A percentile compares a stretch with the other conserved stretches of the same genome.
These are phyloP conservation scores for Neolamprologus toae DNA, from an alignment of 2,113 vertebrate species.

Conservation along the genomic window DNA sequence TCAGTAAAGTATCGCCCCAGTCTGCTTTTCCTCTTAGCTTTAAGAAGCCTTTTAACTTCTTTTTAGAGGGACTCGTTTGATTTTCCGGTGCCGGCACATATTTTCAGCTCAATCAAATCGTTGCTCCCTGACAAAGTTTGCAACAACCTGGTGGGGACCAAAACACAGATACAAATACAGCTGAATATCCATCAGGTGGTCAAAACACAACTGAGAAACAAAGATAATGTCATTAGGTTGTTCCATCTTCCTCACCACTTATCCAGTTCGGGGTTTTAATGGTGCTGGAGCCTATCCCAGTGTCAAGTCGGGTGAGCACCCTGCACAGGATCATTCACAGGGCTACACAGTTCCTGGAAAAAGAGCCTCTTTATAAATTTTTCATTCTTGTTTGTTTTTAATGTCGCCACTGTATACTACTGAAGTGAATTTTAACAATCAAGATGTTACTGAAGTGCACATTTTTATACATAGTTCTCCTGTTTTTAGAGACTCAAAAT, in stretches of 20 bases:
- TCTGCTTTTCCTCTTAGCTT: not conserved
- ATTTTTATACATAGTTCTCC: not conserved
- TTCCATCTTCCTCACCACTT: not conserved
- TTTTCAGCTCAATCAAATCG: not conserved
- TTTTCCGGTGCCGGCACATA: not conserved
- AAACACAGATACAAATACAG: not conserved
- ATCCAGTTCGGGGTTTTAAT: not conserved
- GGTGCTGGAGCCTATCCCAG: not conserved
- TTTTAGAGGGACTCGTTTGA: not conserved
- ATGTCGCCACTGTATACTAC: not conserved
- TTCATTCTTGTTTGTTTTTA: not conserved
- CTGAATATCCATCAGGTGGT: not conserved
- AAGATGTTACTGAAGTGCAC: not conserved
- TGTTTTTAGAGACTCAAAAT: not conserved
- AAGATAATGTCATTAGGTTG: not conserved
- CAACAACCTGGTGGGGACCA: not conserved
- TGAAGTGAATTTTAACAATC: not conserved
- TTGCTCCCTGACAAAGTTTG: not conserved
- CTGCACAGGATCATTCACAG: not conserved
- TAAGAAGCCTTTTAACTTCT: not conserved
- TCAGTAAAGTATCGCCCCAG: not conserved
- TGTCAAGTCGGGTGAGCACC: fast-evolving
- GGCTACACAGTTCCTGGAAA: not conserved
- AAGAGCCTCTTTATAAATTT: not conserved
- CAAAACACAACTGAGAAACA: not conserved